Base-by-base conservation (phyloP, 2,113 vertebrate species). In the Phocoena sinus region DNA sequence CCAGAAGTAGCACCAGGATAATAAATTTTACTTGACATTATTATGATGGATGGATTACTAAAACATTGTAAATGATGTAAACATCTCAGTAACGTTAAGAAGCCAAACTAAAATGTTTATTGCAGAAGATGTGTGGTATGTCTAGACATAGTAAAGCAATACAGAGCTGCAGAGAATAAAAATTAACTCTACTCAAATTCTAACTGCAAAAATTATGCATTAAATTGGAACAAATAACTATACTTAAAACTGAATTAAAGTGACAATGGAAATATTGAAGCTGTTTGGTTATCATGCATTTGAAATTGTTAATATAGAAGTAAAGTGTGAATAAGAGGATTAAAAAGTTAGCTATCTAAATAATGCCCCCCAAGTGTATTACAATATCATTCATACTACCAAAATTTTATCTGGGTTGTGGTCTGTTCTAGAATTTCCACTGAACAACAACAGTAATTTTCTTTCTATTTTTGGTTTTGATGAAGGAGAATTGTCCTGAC, bases 151-250 rank as follows among this genome's bases (percentile, higher is more conserved):
- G 96, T 50, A 97, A 63, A 97, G 36, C 70, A 97, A 96, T 96
- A 94, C 97, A 97, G 96, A 97, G 31, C 7, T 90, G 50, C 33
- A 85, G 95, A 96, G 90, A 98, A 97, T 96, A 90, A 98, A 97
- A 98, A 97, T 96, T 97, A 98, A 96, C 94, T 58, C 65, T 91
- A 94, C n/a, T 96, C 67, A 96, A 98, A 68, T 96, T 96, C 97
- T 97, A 93, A 97, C 96, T 97, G 60, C 74, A 95, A 91, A 90
- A 98, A 97, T 97, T 96, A 96, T 89, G 77, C 79, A 97, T 95
- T 98, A 96, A 97, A 98, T 96, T 95, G 86, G 96, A 94, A 98
- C 70, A 98, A 98, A 98, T 98, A 97, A 97, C 28, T 92, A 70
- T 56, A 95, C 36, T 97, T 98, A 96, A 97, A 96, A 95, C 63